These are phyloP conservation scores for Machimus rusticus DNA, from an alignment of 2,888 invertebrate genomes.

Conservation along the genomic window DNA sequence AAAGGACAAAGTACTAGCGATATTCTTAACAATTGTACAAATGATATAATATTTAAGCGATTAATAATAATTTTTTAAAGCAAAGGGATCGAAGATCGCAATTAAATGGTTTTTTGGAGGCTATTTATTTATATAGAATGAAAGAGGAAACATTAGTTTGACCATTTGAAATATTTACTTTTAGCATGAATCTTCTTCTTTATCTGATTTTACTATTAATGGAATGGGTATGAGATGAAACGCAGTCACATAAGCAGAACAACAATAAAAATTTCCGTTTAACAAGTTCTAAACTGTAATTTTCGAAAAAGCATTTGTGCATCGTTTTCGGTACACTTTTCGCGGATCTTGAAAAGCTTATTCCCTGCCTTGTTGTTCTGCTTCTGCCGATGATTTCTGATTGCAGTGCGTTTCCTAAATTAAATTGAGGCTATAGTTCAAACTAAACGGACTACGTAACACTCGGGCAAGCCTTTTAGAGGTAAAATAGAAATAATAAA, in stretches of 20 bases:
- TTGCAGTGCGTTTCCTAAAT: not conserved
- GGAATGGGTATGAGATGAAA: not conserved
- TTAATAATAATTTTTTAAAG: not conserved
- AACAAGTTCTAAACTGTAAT: not conserved
- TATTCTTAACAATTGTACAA: not conserved
- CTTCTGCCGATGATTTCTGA: not conserved
- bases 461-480: not conserved
- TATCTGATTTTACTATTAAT: no score
- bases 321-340: not conserved
- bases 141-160: not conserved
- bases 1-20: conserved; percentile 10
- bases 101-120: not conserved
- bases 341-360: not conserved
- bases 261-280: not conserved
- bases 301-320: not conserved
- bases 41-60: not conserved
- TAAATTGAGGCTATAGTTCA: not conserved
- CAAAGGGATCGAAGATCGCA: not conserved
- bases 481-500: not conserved
- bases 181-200: not conserved
- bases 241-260: not conserved
- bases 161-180: not conserved
- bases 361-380: not conserved
- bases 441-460: not conserved
- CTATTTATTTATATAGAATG: not conserved